Percentiles rank a stretch among this genome's conserved stretches.
phyloP scores from a whole-genome alignment of 1,140 invertebrate species.

The Saccostrea glomerata region DNA sequence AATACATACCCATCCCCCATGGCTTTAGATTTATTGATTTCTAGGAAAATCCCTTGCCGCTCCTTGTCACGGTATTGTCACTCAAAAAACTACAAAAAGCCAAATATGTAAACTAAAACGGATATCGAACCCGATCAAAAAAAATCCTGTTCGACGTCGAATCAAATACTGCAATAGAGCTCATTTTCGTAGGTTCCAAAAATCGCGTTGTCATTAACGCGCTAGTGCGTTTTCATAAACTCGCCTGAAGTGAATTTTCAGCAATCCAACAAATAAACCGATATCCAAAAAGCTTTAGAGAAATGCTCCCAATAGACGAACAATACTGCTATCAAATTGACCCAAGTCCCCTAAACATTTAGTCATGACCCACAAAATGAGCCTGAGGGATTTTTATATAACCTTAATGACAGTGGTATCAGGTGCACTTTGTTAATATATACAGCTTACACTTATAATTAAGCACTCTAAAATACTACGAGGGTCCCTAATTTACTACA shows the following conservation, averaged over 20 bases:
- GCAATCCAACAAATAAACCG: too few species aligned
- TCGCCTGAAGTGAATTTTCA: too few species aligned
- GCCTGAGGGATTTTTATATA: neutral
- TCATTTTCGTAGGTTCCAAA: too few species aligned
- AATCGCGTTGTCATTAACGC: too few species aligned
- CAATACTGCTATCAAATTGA: neutral
- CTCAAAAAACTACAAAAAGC: neutral
- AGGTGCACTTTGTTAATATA: neutral
- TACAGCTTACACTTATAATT: neutral
- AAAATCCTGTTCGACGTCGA: neutral
- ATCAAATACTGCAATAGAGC: too few species aligned
- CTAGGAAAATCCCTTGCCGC: neutral
- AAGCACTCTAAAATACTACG: neutral
- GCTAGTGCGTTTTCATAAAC: too few species aligned
- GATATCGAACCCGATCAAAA: conserved; percentile 26
- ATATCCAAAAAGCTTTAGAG: too few species aligned
- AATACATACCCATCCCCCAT: conserved; percentile 35
- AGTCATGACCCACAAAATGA: neutral
- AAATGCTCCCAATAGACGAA: too few species aligned
- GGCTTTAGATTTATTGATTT: conserved; percentile 14
- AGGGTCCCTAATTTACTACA: neutral
- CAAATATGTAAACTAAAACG: conserved; percentile 11
- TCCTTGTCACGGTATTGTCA: neutral
- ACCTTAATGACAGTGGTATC: neutral
- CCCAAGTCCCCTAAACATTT: neutral